Conservation (phyloP, 2,797 vertebrate genomes). For the Paedocypris micromegethes region DNA sequence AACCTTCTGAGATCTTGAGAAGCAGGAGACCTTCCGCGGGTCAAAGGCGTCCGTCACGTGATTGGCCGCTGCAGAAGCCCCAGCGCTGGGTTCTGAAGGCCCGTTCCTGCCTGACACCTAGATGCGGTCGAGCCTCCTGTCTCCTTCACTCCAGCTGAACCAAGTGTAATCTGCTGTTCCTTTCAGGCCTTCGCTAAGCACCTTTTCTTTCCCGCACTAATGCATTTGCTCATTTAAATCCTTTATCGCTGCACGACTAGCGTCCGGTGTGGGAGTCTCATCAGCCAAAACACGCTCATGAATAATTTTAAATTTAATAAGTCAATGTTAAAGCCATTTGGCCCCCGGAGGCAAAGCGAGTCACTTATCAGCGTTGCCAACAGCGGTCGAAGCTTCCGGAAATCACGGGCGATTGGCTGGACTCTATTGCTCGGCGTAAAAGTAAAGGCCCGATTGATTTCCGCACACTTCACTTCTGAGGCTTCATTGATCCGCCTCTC, state of each 20-base stretch:
- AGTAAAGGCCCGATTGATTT: conserved; percentile 37
- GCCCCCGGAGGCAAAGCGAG: conserved; percentile 31
- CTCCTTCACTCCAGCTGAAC: too few species aligned
- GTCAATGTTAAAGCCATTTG: conserved; percentile 30
- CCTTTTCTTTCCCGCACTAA: conserved; percentile 17
- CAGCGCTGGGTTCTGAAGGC: too few species aligned
- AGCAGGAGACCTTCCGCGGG: too few species aligned
- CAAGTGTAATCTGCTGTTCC: too few species aligned
- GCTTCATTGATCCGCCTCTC: conserved; percentile 39
- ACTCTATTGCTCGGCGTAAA: conserved; percentile 21
- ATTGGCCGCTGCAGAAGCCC: too few species aligned
- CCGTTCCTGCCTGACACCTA: too few species aligned
- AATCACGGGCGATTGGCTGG: neutral
- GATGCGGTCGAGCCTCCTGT: too few species aligned
- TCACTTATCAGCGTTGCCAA: conserved; percentile 28
- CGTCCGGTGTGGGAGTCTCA: conserved; percentile 40
- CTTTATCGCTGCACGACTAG: conserved; percentile 38
- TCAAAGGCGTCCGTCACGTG: too few species aligned
- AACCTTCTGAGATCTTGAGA: too few species aligned
- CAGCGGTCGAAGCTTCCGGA: conserved; percentile 21
- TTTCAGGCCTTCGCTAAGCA: conserved; percentile 10
- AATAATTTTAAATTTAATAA: conserved; percentile 42
- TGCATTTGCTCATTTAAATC: conserved; percentile 38
- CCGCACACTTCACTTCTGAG: conserved; percentile 30
- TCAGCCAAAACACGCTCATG: conserved; percentile 34